Conservation (phyloP, 2,797 vertebrate genomes). For the Sandelia bainsii region DNA sequence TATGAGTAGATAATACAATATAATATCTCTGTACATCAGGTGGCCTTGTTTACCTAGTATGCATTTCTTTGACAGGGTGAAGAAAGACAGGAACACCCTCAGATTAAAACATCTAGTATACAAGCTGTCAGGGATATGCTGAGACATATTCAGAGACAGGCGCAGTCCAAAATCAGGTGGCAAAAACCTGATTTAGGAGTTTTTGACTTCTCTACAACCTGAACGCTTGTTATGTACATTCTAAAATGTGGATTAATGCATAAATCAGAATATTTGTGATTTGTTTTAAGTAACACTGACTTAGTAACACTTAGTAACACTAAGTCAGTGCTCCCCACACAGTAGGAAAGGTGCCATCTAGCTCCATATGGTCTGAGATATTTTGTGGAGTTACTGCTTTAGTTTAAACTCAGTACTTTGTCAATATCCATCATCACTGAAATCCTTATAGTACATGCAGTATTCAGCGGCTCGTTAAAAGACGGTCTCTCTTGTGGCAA, state of each 20-base stretch:
- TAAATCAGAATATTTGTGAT: conserved; percentile 14
- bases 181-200: no score
- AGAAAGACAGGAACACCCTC: conserved; percentile 9
- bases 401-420: conserved; percentile 76
- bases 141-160: no score
- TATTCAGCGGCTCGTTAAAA: conserved; percentile 77
- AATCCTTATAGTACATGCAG: conserved; percentile 66
- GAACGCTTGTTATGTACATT: conserved; percentile 12
- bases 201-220: background rate
- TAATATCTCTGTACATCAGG: conserved; percentile 27
- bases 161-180: no score
- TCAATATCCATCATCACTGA: conserved; percentile 79
- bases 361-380: conserved; percentile 29
- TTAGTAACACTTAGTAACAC: background rate
- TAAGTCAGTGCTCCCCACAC: background rate
- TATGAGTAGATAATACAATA: conserved; percentile 24
- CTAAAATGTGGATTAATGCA: conserved; percentile 22
- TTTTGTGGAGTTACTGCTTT: conserved; percentile 43
- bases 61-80: conserved; percentile 33
- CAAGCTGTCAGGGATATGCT: background rate
- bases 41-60: conserved; percentile 44
- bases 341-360: background rate
- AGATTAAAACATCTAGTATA: conserved; percentile 7
- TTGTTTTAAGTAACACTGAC: conserved; percentile 4
- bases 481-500: conserved; percentile 78